Conservation (phyloP, 2,797 vertebrate species). For the Myripristis jacobus region DNA sequence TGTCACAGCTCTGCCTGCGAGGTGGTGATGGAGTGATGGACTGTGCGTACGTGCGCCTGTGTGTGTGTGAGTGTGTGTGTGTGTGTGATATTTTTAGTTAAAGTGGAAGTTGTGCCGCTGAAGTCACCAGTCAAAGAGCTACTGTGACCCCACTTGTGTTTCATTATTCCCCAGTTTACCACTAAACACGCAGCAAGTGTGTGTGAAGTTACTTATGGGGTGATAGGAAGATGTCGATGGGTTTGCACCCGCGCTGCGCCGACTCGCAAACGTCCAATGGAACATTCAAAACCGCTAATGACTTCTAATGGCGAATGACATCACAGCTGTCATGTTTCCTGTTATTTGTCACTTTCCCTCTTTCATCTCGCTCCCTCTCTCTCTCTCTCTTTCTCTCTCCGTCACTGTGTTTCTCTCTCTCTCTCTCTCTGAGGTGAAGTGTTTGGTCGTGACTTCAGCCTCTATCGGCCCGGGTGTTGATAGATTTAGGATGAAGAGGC, state of each 20-base stretch:
- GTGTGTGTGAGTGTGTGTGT: constrained; percentile 2
- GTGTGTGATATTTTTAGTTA: constrained; percentile 10
- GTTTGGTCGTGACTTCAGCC: constrained; percentile 15
- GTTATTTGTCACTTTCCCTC: constrained; percentile 61
- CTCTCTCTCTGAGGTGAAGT: constrained; percentile 25
- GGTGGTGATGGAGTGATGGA: constrained; percentile 51
- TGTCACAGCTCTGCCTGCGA: constrained; percentile 35
- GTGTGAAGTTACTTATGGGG: constrained; percentile 71
- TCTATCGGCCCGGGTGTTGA: constrained; percentile 29
- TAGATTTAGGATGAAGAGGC: constrained; percentile 44
- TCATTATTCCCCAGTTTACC: constrained; percentile 61
- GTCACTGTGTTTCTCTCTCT: not conserved
- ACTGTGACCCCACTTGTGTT: constrained; percentile 56
- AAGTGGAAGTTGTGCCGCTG: not conserved
- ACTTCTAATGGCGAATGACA: constrained; percentile 68
- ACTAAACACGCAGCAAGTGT: constrained; percentile 61
- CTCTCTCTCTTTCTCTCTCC: constrained; percentile 18
- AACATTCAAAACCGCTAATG: constrained; percentile 74
- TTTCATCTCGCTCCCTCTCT: constrained; percentile 34
- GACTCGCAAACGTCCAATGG: constrained; percentile 61
- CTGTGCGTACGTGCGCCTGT: not conserved
- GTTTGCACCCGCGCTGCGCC: constrained; percentile 50
- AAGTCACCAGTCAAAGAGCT: constrained; percentile 50
- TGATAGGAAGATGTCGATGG: constrained; percentile 73
- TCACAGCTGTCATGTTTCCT: constrained; percentile 69